phyloP scores from a whole-genome alignment of 2,113 vertebrate genomes.

The Heterochromis multidens region DNA sequence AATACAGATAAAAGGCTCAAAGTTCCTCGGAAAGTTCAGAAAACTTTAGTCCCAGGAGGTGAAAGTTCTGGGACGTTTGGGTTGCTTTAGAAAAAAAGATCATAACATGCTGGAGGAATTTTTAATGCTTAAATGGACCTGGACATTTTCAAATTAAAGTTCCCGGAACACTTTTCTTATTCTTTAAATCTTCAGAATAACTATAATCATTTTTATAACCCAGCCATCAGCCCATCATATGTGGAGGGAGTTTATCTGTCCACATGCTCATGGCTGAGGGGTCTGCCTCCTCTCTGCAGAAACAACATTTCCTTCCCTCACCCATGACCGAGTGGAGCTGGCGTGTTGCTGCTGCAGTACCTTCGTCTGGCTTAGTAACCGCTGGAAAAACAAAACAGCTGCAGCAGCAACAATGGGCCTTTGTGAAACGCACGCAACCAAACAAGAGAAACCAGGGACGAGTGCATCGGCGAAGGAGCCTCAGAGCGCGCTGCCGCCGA shows the following conservation, averaged over 20 bases:
- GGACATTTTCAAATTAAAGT: neutral
- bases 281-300: neutral
- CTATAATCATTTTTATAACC: neutral
- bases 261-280: neutral
- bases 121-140: neutral
- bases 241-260: neutral
- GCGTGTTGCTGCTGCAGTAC: neutral
- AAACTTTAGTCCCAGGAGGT: neutral
- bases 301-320: neutral
- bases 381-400: constrained; percentile 33
- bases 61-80: neutral
- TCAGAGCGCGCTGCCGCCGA: neutral
- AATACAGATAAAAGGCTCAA: neutral
- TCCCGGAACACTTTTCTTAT: neutral
- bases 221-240: neutral
- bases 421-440: constrained; percentile 30
- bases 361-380: neutral
- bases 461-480: neutral
- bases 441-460: neutral
- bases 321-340: neutral
- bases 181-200: neutral
- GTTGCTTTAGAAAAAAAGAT: neutral
- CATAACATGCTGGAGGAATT: neutral
- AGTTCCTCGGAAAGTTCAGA: neutral
- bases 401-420: constrained; percentile 36